phyloP scores from a whole-genome alignment of 1,140 invertebrate genomes.

The Calosoma granatense region DNA sequence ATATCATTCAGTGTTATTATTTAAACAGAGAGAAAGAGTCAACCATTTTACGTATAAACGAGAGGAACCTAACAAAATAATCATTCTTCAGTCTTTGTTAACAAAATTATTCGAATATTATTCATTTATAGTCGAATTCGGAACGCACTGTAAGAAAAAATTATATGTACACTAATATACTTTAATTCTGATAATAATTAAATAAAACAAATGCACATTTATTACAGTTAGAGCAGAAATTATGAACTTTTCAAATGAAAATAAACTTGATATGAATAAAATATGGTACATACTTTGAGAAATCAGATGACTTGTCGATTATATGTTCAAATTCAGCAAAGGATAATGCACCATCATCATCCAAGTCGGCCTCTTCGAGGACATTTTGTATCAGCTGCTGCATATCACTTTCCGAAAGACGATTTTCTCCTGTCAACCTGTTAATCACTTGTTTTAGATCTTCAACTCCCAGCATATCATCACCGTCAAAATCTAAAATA shows the following conservation, averaged over 20 bases:
- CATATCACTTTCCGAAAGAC: conserved; percentile 57
- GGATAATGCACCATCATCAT: conserved; percentile 83
- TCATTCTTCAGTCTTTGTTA: background rate
- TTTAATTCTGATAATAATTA: too few species aligned
- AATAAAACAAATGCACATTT: too few species aligned
- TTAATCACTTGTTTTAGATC: conserved; percentile 65
- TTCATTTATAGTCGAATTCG: conserved; percentile 46
- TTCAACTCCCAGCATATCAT: conserved; percentile 74
- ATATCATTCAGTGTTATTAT: too few species aligned
- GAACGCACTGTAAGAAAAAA: conserved; percentile 43
- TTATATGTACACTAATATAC: conserved; percentile 18
- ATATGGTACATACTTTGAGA: conserved; percentile 55
- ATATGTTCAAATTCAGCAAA: conserved; percentile 94
- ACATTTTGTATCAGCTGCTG: conserved; percentile 65
- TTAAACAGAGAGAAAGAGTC: conserved; percentile 11
- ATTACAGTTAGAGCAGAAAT: too few species aligned
- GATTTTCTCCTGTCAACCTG: conserved; percentile 53
- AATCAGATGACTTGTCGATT: conserved; percentile 86
- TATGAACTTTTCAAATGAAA: too few species aligned
- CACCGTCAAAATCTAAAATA: conserved; percentile 79
- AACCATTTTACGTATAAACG: background rate
- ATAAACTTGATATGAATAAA: background rate
- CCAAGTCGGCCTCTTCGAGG: conserved; percentile 80
- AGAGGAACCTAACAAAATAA: background rate
- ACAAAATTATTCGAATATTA: background rate